These are phyloP conservation scores for Catotricha subobsoleta DNA, from an alignment of 2,888 invertebrate species.

Conservation along the genomic window DNA sequence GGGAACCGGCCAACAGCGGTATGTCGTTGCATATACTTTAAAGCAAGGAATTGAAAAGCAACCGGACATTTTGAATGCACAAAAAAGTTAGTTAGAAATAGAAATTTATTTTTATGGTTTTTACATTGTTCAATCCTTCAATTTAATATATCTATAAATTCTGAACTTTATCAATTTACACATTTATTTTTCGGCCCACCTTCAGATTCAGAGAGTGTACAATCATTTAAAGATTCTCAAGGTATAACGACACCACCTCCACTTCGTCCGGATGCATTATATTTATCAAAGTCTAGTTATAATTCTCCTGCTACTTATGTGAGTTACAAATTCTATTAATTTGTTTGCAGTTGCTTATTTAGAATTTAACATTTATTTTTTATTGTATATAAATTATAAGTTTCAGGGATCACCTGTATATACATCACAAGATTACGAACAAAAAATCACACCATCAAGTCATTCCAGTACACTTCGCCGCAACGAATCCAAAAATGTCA, in stretches of 20 bases:
- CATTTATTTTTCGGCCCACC: neutral
- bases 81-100: constrained; percentile 38
- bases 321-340: constrained; percentile 15
- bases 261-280: constrained; percentile 25
- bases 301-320: constrained; percentile 21
- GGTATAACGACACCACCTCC: constrained; percentile 21
- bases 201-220: constrained; percentile 11
- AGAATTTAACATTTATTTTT: neutral
- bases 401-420: constrained; percentile 11
- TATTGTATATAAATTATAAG: constrained; percentile 2
- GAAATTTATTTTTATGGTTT: neutral
- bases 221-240: constrained; percentile 11
- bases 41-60: constrained; percentile 56
- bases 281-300: constrained; percentile 18
- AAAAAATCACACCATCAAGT: constrained; percentile 20
- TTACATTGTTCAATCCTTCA: neutral
- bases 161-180: neutral
- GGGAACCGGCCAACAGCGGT: constrained; percentile 65
- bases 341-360: neutral
- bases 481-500: constrained; percentile 20
- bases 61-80: constrained; percentile 66
- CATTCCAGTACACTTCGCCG: constrained; percentile 27
- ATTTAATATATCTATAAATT: neutral
- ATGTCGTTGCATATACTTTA: constrained; percentile 71
- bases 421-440: constrained; percentile 12